Percentiles rank a stretch among this genome's conserved stretches.
Conservation (phyloP, 2,797 vertebrate genomes). For the Paratrypauchen microcephalus region DNA sequence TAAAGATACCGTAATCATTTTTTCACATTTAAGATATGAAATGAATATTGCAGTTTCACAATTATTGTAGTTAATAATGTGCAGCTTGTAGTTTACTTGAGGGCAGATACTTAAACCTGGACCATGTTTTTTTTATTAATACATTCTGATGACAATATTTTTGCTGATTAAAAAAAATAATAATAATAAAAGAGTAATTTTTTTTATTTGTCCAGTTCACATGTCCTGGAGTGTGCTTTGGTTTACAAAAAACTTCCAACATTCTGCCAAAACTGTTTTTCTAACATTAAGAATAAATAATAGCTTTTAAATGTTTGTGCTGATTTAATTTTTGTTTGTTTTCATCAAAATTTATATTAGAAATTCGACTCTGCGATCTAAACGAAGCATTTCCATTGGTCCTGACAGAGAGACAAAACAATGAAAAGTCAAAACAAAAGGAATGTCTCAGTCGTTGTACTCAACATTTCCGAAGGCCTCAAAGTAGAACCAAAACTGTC, state of each 20-base stretch:
- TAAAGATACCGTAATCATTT: too few species aligned
- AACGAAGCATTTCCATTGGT: neutral
- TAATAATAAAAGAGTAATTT: neutral
- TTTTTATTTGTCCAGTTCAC: too few species aligned
- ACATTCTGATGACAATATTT: neutral
- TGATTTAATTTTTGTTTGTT: neutral
- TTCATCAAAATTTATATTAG: neutral
- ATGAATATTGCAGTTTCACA: neutral
- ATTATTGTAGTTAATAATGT: neutral
- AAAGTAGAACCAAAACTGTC: neutral
- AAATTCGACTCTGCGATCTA: neutral
- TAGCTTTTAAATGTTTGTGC: neutral
- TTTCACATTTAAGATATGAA: neutral
- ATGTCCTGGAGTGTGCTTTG: conserved; percentile 2
- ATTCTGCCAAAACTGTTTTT: too few species aligned
- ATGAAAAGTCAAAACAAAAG: neutral
- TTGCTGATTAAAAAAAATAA: too few species aligned
- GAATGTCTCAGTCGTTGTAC: neutral
- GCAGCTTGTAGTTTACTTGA: neutral
- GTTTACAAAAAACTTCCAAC: neutral
- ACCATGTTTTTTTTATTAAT: neutral
- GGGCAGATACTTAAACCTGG: neutral
- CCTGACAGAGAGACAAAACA: neutral
- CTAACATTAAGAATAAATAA: neutral
- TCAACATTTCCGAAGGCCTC: neutral